phyloP scores from a whole-genome alignment of 37 sponge, comb jelly and placozoan genomes.

The Hexactinellida sp. region DNA sequence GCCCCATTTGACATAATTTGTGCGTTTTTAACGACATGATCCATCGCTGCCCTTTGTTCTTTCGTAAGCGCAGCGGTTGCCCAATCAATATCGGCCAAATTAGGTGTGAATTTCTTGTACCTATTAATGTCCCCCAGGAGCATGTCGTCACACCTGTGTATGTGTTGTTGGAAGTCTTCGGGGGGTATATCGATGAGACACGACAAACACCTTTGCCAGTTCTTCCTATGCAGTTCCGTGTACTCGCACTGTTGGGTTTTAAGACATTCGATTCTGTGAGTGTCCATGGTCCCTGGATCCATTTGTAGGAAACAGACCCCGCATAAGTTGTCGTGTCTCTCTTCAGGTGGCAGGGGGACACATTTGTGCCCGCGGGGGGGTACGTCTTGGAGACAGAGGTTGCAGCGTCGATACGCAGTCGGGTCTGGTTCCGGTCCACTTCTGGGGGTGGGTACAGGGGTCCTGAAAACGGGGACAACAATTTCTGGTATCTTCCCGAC shows the following conservation, averaged over 20 bases:
- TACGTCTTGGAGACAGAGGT: neutral
- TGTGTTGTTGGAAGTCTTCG: neutral
- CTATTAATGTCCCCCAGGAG: neutral
- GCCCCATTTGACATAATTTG: slow-evolving; percentile 15
- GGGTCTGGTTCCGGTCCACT: neutral
- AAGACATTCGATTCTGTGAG: neutral
- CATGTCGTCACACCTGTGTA: neutral
- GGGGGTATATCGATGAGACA: slow-evolving; percentile 4
- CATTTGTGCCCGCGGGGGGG: neutral
- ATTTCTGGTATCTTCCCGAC: neutral
- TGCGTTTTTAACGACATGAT: slow-evolving; percentile 36
- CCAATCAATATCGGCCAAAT: slow-evolving; percentile 31
- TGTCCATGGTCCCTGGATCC: neutral
- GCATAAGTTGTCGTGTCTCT: neutral
- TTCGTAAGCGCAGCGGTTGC: slow-evolving; percentile 33
- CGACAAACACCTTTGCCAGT: neutral
- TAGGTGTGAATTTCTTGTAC: slow-evolving; percentile 14
- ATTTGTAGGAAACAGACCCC: neutral
- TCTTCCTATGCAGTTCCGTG: neutral
- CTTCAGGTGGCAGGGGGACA: neutral
- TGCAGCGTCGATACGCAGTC: neutral
- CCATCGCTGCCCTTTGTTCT: slow-evolving; percentile 38
- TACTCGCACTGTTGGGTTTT: neutral
- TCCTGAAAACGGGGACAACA: neutral
- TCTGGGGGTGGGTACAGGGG: neutral